Evolutionary conservation across 30 jellyfish, hydroid and myxozoan species (phyloP).

Genomic region (Hydractinia echinata): DNA sequence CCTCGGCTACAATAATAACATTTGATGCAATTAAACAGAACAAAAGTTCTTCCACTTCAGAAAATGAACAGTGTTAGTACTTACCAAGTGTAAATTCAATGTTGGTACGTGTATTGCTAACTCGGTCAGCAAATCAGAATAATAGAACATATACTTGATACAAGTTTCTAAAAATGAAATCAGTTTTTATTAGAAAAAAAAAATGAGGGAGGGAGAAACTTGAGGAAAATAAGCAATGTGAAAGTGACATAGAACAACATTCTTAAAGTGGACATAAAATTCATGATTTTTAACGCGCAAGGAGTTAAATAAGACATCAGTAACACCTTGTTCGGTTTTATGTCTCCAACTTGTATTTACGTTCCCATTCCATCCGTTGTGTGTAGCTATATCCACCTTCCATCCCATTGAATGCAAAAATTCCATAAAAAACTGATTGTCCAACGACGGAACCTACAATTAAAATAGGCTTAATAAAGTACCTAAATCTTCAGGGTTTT

Average conservation of each 20-base stretch:
- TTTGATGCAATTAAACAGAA: background rate
- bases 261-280: too few relatives aligned
- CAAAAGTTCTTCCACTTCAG: background rate
- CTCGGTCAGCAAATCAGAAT: constrained; percentile 75
- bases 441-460: constrained; percentile 53
- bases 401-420: constrained; percentile 86
- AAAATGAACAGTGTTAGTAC: background rate
- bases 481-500: too few relatives aligned
- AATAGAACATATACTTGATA: constrained; percentile 52
- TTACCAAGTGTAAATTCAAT: constrained; percentile 52
- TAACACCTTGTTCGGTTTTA: background rate
- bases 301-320: too few relatives aligned
- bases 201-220: background rate
- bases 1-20: background rate
- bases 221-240: background rate
- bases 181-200: background rate
- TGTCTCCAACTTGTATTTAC: constrained; percentile 48
- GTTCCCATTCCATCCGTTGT: constrained; percentile 91
- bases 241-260: background rate
- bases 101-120: constrained; percentile 89
- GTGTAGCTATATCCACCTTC: constrained; percentile 70
- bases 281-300: too few relatives aligned
- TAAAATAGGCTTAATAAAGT: background rate
- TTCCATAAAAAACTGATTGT: constrained; percentile 59
- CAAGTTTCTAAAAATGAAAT: background rate